phyloP scores from a whole-genome alignment of 2,888 invertebrate species.

The Andrena camellia region DNA sequence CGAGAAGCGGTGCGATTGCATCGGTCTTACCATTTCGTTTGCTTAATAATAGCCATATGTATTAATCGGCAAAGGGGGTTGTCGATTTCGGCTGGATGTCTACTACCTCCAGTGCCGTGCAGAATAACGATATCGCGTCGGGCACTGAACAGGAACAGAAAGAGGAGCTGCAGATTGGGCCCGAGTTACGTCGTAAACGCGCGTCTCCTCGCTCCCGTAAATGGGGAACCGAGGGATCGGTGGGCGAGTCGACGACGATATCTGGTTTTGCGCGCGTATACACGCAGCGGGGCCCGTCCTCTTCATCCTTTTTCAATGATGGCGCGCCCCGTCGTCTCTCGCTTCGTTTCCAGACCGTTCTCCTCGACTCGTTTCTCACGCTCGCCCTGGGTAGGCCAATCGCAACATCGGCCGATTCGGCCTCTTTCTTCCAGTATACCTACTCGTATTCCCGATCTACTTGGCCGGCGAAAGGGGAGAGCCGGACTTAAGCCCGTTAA shows the following conservation, averaged over 20 bases:
- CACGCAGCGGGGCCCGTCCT: conserved; percentile 35
- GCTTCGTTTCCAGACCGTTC: conserved; percentile 61
- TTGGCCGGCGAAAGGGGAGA: conserved; percentile 68
- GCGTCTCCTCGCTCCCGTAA: conserved; percentile 67
- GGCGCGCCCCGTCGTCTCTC: conserved; percentile 39
- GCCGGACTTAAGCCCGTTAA: conserved; percentile 80
- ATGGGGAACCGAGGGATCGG: conserved; percentile 50
- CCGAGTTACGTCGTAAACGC: conserved; percentile 66
- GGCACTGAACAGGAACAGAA: conserved; percentile 11
- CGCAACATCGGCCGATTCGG: conserved; percentile 72
- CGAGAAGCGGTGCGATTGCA: background rate
- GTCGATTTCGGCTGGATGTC: background rate
- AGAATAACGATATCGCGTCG: conserved; percentile 5
- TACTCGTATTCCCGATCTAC: conserved; percentile 78
- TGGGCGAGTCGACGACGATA: conserved; percentile 63
- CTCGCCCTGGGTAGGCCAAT: conserved; percentile 71
- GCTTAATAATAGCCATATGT: background rate
- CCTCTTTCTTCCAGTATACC: conserved; percentile 67
- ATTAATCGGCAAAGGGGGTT: background rate
- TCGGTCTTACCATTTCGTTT: background rate
- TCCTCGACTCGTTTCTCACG: conserved; percentile 76
- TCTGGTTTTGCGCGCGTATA: conserved; percentile 66
- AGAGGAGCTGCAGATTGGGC: conserved; percentile 69
- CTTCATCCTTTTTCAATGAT: conserved; percentile 45
- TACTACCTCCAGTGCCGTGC: background rate